A percentile compares a stretch with the other conserved stretches of the same genome.
These are phyloP conservation scores for Procambarus virginalis DNA, from an alignment of 1,140 invertebrate genomes.

Conservation along the genomic window DNA sequence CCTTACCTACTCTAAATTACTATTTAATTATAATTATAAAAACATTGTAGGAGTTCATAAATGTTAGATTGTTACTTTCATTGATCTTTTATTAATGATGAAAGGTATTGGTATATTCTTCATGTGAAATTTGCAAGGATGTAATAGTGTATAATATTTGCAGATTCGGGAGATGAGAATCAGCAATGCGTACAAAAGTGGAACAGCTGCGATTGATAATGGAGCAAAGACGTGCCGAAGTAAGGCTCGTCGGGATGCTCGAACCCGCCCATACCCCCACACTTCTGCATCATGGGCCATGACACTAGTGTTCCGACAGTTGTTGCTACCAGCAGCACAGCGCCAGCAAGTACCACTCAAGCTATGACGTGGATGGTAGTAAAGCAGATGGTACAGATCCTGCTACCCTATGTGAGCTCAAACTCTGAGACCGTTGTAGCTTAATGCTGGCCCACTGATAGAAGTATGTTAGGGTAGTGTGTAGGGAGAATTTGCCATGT, in stretches of 20 bases:
- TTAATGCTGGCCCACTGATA: slow-evolving; percentile 59
- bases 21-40: too few relatives aligned
- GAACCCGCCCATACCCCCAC: slow-evolving; percentile 81
- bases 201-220: slow-evolving; percentile 89
- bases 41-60: too few relatives aligned
- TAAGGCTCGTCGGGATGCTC: slow-evolving; percentile 83
- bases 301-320: slow-evolving; percentile 51
- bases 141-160: neutral
- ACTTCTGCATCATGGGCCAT: slow-evolving; percentile 52
- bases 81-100: too few relatives aligned
- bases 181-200: slow-evolving; percentile 89
- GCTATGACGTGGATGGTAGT: slow-evolving; percentile 53
- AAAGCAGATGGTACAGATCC: slow-evolving; percentile 53
- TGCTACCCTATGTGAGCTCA: slow-evolving; percentile 58
- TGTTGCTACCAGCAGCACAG: slow-evolving; percentile 40
- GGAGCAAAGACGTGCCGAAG: slow-evolving; percentile 89
- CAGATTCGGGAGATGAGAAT: slow-evolving; percentile 78
- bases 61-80: too few relatives aligned
- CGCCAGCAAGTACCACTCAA: slow-evolving; percentile 33
- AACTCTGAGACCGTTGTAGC: slow-evolving; percentile 67
- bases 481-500: slow-evolving; percentile 27
- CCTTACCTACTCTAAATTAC: too few relatives aligned
- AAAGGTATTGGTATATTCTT: too few relatives aligned
- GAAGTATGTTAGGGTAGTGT: slow-evolving; percentile 37
- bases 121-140: neutral